Conservation (phyloP, 1,140 invertebrate species). For the Brevipalpus yothersi region DNA sequence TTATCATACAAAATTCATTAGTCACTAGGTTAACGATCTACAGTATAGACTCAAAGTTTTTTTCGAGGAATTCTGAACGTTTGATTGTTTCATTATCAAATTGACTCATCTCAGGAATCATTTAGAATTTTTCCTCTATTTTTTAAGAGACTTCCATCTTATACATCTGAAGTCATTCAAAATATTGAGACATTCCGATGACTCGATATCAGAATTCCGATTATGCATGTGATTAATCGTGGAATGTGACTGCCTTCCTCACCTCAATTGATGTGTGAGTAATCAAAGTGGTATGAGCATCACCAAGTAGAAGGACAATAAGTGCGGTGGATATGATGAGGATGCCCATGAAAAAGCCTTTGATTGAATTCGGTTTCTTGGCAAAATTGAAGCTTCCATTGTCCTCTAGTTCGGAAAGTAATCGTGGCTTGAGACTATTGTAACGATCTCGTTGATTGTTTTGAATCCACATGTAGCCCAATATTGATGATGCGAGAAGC, state of each 20-base stretch:
- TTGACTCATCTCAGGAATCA: too few relatives aligned
- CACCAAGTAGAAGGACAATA: constrained; percentile 24
- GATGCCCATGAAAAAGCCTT: constrained; percentile 33
- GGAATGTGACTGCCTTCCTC: background rate
- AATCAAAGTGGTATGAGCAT: background rate
- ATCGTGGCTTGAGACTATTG: background rate
- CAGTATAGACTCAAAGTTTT: background rate
- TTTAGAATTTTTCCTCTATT: too few relatives aligned
- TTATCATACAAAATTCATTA: background rate
- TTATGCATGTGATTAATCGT: background rate
- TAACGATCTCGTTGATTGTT: constrained; percentile 5
- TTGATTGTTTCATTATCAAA: too few relatives aligned
- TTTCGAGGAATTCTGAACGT: too few relatives aligned
- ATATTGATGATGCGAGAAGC: constrained; percentile 5
- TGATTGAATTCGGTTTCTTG: constrained; percentile 24
- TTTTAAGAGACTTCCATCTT: too few relatives aligned
- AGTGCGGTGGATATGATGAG: constrained; percentile 30
- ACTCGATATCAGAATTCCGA: background rate
- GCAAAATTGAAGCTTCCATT: background rate
- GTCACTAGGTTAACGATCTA: background rate
- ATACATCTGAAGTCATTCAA: too few relatives aligned
- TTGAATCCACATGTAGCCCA: constrained; percentile 10
- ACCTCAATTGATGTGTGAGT: constrained; percentile 7
- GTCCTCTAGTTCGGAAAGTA: constrained; percentile 1
- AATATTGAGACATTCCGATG: too few relatives aligned